Conservation (phyloP, 1,140 invertebrate genomes). For the Cyclargus thomasi region DNA sequence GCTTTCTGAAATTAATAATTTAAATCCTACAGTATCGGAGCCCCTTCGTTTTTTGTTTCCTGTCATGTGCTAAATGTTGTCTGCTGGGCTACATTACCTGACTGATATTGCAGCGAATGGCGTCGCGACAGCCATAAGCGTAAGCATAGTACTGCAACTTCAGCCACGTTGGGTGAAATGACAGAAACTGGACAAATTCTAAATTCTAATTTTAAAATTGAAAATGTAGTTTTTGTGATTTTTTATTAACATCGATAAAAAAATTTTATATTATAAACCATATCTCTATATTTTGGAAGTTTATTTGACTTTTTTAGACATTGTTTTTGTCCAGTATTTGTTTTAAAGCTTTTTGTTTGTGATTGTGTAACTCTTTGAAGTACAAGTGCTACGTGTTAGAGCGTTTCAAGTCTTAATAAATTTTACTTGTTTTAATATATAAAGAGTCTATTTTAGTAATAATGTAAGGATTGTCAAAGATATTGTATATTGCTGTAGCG, state of each 20-base stretch:
- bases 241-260: background rate
- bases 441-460: constrained; percentile 15
- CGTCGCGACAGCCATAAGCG: background rate
- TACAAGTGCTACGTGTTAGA: constrained; percentile 2
- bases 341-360: constrained; percentile 4
- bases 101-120: background rate
- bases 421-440: constrained; percentile 14
- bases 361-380: constrained; percentile 7
- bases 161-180: background rate
- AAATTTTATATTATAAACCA: background rate
- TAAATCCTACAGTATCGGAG: background rate
- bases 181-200: background rate
- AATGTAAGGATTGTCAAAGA: constrained; percentile 9
- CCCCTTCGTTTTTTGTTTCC: constrained; percentile 5
- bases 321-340: constrained; percentile 9
- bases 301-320: background rate
- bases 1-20: background rate
- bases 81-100: background rate
- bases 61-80: background rate
- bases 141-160: background rate
- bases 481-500: background rate
- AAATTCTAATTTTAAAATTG: background rate
- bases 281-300: background rate
- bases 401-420: background rate
- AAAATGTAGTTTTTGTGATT: background rate